These are phyloP conservation scores for Otis tarda DNA, from an alignment of 2,113 vertebrate species.

Conservation along the genomic window DNA sequence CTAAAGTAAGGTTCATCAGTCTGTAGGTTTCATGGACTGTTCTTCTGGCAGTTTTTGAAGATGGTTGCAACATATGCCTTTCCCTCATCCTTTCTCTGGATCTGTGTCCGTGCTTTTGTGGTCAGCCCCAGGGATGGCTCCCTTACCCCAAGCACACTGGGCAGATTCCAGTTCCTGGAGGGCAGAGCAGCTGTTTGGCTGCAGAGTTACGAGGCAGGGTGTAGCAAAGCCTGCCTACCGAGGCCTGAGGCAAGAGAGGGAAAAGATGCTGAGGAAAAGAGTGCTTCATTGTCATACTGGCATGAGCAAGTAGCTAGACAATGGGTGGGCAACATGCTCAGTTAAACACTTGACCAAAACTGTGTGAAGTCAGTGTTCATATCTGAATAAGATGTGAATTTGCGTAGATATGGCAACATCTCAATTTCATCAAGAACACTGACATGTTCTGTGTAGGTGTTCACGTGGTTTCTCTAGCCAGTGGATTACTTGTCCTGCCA, in stretches of 20 bases:
- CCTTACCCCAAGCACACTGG: not conserved
- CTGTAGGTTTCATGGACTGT: not conserved
- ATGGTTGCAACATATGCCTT: fast-evolving
- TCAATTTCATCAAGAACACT: not conserved
- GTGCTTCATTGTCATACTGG: not conserved
- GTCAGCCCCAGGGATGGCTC: not conserved
- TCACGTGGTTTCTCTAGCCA: not conserved
- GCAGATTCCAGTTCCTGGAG: not conserved
- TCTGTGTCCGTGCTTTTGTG: not conserved
- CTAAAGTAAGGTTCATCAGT: not conserved
- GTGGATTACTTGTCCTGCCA: not conserved
- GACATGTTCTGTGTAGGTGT: not conserved
- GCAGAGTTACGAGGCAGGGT: fast-evolving
- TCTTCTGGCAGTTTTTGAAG: not conserved
- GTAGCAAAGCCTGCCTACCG: not conserved
- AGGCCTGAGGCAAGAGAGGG: not conserved
- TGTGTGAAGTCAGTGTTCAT: not conserved
- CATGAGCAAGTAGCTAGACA: too few relatives aligned
- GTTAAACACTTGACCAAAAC: not conserved
- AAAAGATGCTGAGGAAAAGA: not conserved
- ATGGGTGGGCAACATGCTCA: too few relatives aligned
- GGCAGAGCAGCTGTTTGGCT: not conserved
- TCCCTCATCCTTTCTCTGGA: not conserved
- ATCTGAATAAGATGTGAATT: not conserved
- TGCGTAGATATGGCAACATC: not conserved